Evolutionary conservation across 2,888 invertebrate species (phyloP).

Genomic region (Cataglyphis rosenhaueri): DNA sequence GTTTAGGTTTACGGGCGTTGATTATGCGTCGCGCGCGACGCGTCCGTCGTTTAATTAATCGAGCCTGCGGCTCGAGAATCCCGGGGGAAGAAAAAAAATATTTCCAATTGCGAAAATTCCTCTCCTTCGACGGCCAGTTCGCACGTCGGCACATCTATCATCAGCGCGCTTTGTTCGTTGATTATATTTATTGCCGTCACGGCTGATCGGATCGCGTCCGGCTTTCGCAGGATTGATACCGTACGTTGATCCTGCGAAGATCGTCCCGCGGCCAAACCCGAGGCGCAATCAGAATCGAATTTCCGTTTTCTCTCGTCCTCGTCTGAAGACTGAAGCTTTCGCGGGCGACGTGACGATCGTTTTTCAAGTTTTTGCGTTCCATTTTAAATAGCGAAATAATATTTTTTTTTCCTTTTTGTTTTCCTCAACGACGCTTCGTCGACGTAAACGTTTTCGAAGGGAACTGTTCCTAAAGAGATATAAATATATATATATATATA

Average conservation of each 20-base stretch:
- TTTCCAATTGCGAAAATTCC: background rate
- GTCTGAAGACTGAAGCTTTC: conserved; percentile 83
- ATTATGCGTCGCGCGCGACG: conserved; percentile 59
- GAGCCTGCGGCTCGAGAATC: background rate
- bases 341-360: conserved; percentile 61
- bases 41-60: conserved; percentile 38
- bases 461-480: conserved; percentile 84
- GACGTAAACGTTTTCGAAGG: conserved; percentile 76
- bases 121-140: conserved; percentile 55
- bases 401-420: conserved; percentile 53
- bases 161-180: conserved; percentile 79
- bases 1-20: conserved; percentile 83
- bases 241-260: conserved; percentile 75
- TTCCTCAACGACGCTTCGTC: conserved; percentile 65
- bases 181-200: conserved; percentile 80
- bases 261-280: conserved; percentile 64
- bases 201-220: conserved; percentile 65
- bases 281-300: conserved; percentile 58
- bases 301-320: conserved; percentile 77
- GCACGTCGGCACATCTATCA: conserved; percentile 54
- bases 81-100: background rate
- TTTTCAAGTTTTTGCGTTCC: conserved; percentile 57
- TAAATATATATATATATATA: conserved; percentile 38
- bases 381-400: conserved; percentile 45
- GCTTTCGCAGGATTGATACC: conserved; percentile 77